A percentile compares a stretch with the other conserved stretches of the same genome.
Evolutionary conservation across 2,797 vertebrate genomes (phyloP).

Genomic region (Ataeniobius toweri): DNA sequence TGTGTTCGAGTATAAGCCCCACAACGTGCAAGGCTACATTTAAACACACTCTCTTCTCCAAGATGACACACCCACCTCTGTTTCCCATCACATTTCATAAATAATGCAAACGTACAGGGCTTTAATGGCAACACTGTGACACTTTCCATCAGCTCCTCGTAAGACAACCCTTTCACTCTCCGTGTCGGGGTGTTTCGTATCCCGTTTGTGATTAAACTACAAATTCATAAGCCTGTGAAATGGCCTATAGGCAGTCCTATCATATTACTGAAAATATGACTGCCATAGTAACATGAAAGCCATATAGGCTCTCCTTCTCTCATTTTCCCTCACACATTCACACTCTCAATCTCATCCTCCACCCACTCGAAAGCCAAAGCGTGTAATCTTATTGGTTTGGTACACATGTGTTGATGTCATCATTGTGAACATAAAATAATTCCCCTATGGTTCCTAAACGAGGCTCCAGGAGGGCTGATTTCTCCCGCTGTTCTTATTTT

Average conservation of each 20-base stretch:
- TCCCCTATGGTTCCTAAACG: conserved; percentile 54
- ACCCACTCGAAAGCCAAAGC: conserved; percentile 76
- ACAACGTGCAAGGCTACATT: conserved; percentile 45
- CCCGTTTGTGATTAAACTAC: conserved; percentile 53
- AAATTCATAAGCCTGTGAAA: conserved; percentile 54
- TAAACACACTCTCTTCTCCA: conserved; percentile 50
- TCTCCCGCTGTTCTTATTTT: conserved; percentile 34
- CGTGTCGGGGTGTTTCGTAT: conserved; percentile 47
- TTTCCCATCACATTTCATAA: conserved; percentile 74
- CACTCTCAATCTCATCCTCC: conserved; percentile 69
- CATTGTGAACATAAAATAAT: conserved; percentile 69
- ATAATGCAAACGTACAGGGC: conserved; percentile 73
- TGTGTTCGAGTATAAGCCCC: conserved; percentile 25
- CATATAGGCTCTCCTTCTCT: conserved; percentile 50
- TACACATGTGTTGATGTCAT: conserved; percentile 80
- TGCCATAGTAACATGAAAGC: conserved; percentile 65
- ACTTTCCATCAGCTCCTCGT: conserved; percentile 44
- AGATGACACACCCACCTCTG: conserved; percentile 68
- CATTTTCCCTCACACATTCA: conserved; percentile 50
- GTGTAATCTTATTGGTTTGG: conserved; percentile 76
- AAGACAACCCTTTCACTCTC: conserved; percentile 45
- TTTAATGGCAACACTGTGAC: conserved; percentile 70
- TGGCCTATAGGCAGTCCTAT: conserved; percentile 47
- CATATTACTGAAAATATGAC: conserved; percentile 56
- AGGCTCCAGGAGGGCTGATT: conserved; percentile 36